phyloP scores from a whole-genome alignment of 2,888 invertebrate genomes.

The Cynaeus angustus region DNA sequence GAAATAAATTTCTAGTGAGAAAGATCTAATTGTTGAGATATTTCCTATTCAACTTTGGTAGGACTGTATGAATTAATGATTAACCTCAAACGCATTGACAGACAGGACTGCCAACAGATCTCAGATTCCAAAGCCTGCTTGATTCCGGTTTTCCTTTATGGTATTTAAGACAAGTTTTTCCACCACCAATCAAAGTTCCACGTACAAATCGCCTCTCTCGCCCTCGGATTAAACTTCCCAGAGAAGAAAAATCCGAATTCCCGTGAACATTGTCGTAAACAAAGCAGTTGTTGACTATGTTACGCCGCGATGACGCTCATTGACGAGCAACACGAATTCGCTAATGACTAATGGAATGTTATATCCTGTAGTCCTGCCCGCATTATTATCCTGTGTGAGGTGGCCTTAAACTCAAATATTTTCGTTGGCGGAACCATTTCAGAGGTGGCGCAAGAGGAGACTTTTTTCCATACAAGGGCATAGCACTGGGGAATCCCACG shows the following conservation, averaged over 20 bases:
- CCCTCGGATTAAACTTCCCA: neutral
- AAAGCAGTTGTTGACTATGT: slow-evolving; percentile 23
- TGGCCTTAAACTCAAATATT: slow-evolving; percentile 33
- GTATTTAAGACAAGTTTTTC: too few species aligned
- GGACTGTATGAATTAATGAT: too few species aligned
- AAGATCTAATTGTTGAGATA: too few species aligned
- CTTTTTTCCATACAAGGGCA: neutral
- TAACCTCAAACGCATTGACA: too few species aligned
- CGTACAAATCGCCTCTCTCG: too few species aligned
- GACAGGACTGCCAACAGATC: too few species aligned
- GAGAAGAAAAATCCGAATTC: neutral
- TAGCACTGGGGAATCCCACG: too few species aligned
- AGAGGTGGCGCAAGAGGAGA: neutral
- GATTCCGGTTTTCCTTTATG: too few species aligned
- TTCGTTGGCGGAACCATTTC: slow-evolving; percentile 8
- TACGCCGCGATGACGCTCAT: slow-evolving; percentile 40
- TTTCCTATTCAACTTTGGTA: too few species aligned
- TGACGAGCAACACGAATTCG: slow-evolving; percentile 40
- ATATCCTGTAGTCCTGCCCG: slow-evolving; percentile 42
- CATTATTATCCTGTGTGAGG: slow-evolving; percentile 34
- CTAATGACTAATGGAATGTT: slow-evolving; percentile 46
- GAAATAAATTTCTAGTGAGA: too few species aligned
- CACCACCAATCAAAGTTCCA: too few species aligned
- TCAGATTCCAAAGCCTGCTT: too few species aligned
- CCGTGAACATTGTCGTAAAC: slow-evolving; percentile 12